phyloP scores from a whole-genome alignment of 2,113 vertebrate genomes.

The Halcyon malimbica region DNA sequence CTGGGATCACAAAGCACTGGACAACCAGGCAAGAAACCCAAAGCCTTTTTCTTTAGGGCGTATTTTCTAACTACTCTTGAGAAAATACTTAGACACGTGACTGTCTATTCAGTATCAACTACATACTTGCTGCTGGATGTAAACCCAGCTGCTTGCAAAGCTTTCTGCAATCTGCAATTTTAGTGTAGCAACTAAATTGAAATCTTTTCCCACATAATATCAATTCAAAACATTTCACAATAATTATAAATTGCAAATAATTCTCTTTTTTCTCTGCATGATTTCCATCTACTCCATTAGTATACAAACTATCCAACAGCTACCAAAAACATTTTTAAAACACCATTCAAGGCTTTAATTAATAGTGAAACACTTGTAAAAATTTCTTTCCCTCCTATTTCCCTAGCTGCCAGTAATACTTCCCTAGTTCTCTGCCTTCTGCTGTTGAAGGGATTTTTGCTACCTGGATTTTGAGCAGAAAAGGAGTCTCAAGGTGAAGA shows the following conservation, averaged over 20 bases:
- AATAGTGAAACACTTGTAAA: not conserved
- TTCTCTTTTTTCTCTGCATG: not conserved
- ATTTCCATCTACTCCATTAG: not conserved
- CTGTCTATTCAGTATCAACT: not conserved
- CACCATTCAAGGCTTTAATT: not conserved
- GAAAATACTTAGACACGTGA: not conserved
- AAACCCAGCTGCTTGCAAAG: not conserved
- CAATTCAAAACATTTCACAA: conserved; percentile 13
- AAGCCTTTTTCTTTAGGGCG: not conserved
- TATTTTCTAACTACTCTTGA: not conserved
- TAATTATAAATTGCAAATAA: conserved; percentile 2
- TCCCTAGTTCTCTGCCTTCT: not conserved
- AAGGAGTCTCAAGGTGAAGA: not conserved
- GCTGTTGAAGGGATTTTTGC: not conserved
- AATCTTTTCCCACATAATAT: not conserved
- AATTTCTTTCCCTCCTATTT: not conserved
- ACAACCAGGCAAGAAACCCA: not conserved
- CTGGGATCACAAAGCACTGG: not conserved
- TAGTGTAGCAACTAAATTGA: not conserved
- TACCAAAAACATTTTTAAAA: conserved; percentile 29
- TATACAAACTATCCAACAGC: not conserved
- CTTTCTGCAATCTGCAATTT: not conserved
- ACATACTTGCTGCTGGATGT: not conserved
- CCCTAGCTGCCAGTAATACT: not conserved
- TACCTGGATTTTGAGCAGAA: not conserved